Conservation (phyloP, 1,140 invertebrate genomes). For the Nilaparvata lugens region DNA sequence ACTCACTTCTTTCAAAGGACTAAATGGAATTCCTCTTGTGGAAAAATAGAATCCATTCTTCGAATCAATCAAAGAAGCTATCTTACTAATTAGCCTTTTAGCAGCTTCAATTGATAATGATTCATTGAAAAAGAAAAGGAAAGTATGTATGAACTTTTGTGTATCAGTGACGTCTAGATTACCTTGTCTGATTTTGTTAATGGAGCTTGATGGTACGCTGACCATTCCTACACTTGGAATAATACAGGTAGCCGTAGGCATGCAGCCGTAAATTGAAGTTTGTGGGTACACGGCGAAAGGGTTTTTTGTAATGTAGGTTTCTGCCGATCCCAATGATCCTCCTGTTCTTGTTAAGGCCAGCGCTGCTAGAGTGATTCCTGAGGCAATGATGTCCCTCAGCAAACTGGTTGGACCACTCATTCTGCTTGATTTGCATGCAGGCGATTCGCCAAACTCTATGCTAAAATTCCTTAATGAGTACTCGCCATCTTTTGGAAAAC, state of each 20-base stretch:
- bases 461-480: conserved; percentile 36
- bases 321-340: conserved; percentile 26
- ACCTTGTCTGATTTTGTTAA: too few relatives aligned
- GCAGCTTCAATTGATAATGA: too few relatives aligned
- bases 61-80: not conserved
- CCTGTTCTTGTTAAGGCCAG: conserved; percentile 28
- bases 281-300: too few relatives aligned
- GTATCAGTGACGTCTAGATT: too few relatives aligned
- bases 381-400: conserved; percentile 9
- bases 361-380: conserved; percentile 27
- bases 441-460: conserved; percentile 33
- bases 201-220: not conserved
- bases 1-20: too few relatives aligned
- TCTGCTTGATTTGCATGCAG: conserved; percentile 27
- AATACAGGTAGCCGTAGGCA: conserved; percentile 5
- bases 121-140: too few relatives aligned
- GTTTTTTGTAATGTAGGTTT: too few relatives aligned
- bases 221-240: conserved; percentile 7
- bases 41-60: conserved; percentile 5
- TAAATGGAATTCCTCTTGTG: too few relatives aligned
- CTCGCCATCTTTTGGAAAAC: conserved; percentile 32
- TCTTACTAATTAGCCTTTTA: not conserved
- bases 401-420: conserved; percentile 23
- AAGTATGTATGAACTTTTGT: too few relatives aligned
- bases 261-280: conserved; percentile 1